Base-by-base conservation (phyloP, 2,797 vertebrate species). In the Oophaga sylvatica region DNA sequence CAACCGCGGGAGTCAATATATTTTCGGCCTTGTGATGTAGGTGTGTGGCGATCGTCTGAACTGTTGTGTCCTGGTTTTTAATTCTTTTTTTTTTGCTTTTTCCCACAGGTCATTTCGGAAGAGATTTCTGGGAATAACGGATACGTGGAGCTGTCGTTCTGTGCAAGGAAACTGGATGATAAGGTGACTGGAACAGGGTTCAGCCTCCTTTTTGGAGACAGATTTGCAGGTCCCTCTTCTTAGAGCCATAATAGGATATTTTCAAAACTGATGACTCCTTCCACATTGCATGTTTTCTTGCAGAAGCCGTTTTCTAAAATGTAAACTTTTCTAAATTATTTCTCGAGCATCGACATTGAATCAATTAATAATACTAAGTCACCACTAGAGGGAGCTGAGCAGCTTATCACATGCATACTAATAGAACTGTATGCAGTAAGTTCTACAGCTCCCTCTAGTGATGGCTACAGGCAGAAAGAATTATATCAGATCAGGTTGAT, bases 111-210 rank as follows among this genome's bases (percentile, higher is more conserved):
- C 89, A 96, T 96, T 1, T 97, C 97, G 0, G 97, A 99, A 92
- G 98, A 99, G 93, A 98, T 99, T 90, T 99, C 97, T 0, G 97
- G 97, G 80, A 99, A 99, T 95, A 97, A 97, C 0, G 97, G 98
- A 89, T 99, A 97, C 2, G 96, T 98, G 90, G 97, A 98, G 89
- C 95, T 99, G 1, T 95, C 94, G 82, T 97, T 99, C 94, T 96
- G 95, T 5, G 98, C 97, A 91, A 97, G 96, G 94, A 97, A 98
- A 90, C 93, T 99, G 89, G 98, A 98, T 0, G 97, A 98, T 95
- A 98, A 99, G 97, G 98, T 98, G 81, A 88, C 31, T 71, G 75
- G 3, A n/a, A 83, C 2, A 13, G 48, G 85, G 48, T 83, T 78
- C 73, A 83, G 26, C 31, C 81, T 71, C 20, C 87, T 62, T 45